Conservation (phyloP, 2,888 invertebrate species). For the Euzophera pinguis region DNA sequence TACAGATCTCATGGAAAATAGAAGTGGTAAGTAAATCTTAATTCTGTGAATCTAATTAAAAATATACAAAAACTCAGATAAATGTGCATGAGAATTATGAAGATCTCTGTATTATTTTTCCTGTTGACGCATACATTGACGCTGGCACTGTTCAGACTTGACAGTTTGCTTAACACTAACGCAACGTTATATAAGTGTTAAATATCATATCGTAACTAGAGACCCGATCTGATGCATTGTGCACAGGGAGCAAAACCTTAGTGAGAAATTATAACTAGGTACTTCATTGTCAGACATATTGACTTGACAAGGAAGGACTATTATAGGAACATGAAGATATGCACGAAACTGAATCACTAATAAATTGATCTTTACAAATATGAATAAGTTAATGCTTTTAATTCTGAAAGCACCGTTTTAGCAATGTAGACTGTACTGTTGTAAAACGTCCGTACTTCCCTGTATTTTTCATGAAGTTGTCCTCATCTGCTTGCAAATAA, state of each 20-base stretch:
- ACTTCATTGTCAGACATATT: neutral
- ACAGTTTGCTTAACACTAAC: neutral
- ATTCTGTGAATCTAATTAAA: too few species aligned
- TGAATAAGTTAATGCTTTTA: too few species aligned
- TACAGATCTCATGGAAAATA: conserved; percentile 85
- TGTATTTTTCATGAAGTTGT: too few species aligned
- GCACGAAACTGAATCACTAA: too few species aligned
- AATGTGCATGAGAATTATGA: neutral
- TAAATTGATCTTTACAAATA: too few species aligned
- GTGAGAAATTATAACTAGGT: neutral
- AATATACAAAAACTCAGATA: neutral
- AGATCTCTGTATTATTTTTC: neutral
- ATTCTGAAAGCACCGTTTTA: too few species aligned
- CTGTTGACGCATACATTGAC: neutral
- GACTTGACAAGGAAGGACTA: too few species aligned
- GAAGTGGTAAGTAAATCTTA: conserved; percentile 80
- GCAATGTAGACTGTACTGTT: too few species aligned
- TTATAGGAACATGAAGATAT: too few species aligned
- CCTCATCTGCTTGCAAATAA: too few species aligned
- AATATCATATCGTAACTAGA: conserved; percentile 5
- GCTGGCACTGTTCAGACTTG: neutral
- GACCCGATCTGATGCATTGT: neutral
- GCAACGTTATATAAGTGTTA: conserved; percentile 4
- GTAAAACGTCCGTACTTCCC: too few species aligned
- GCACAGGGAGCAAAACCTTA: neutral